Base-by-base conservation (phyloP, 2,888 invertebrate species). In the Drosophila peninsularis region DNA sequence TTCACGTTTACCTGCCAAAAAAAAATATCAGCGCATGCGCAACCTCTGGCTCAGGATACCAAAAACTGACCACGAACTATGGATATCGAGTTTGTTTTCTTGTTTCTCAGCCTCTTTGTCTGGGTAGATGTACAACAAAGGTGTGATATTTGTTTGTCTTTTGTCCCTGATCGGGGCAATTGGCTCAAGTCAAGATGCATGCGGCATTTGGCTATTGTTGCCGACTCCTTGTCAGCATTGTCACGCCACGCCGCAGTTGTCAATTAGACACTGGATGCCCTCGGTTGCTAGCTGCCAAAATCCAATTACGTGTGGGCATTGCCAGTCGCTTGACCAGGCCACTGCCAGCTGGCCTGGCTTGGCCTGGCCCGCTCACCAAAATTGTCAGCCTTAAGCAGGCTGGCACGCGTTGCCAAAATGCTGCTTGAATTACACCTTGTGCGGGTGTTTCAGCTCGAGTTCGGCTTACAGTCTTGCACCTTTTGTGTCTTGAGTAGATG, bases 141-240 rank as follows among this genome's bases (percentile, higher is more conserved):
- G 86, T 88, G 86, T 85, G 85, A 86, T 86, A 86, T 86, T 82
- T 88, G 85, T 84, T 83, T 86, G 79, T 84, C 86, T 81, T 82
- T 83, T 78, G 81, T 81, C 66, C 64, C 77, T 69, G 83, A 83
- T 82, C 80, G 64, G 78, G 86, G 78, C 88, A 87, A 87, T 87
- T 87, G 86, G 88, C 86, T 83, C 74, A 83, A 88, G 80, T 88
- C 86, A 87, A 87, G 86, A 87, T 87, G 86, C 86, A 72, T 71
- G 52, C 37, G 24, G 52, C 52, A 36, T 21, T 36, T 24, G 41
- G 7, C 32, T 49, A 70, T 73, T 75, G 79, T 71, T 41, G 50
- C 30, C 21, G 65, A 75, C 80, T 75, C 70, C 82, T 85, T 82
- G 85, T 85, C 85, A 75, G 75, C 86, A 62, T 79, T 80, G 80